phyloP scores from a whole-genome alignment of 2,888 invertebrate species.

The Thysanoteuthis rhombus region DNA sequence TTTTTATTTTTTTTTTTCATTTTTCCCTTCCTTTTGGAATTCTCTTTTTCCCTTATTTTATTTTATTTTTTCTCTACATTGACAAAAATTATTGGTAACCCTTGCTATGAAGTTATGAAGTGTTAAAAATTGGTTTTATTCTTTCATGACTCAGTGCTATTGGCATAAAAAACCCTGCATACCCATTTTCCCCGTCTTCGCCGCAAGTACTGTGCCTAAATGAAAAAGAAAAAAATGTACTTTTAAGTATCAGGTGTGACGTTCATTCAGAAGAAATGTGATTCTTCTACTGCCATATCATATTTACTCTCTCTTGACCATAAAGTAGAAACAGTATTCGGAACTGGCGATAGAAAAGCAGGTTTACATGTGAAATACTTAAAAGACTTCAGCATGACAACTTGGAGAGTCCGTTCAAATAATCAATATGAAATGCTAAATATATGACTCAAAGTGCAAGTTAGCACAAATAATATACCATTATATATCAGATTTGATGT shows the following conservation, averaged over 20 bases:
- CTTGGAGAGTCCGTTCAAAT: background rate
- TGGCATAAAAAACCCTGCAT: constrained; percentile 30
- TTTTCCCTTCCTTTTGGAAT: background rate
- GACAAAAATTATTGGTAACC: background rate
- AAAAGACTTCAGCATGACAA: background rate
- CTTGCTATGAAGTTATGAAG: constrained; percentile 30
- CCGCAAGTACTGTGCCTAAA: constrained; percentile 29
- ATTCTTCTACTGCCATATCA: background rate
- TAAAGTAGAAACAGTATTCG: background rate
- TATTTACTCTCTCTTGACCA: background rate
- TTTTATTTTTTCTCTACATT: background rate
- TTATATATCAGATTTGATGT: background rate
- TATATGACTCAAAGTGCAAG: background rate
- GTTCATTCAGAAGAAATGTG: constrained; percentile 12
- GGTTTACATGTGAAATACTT: background rate
- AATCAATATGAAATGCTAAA: background rate
- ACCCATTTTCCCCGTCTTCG: constrained; percentile 30
- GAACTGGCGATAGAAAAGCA: background rate
- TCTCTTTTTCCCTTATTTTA: background rate
- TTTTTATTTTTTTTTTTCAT: background rate
- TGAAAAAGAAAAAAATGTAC: constrained; percentile 21
- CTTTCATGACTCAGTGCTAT: constrained; percentile 30
- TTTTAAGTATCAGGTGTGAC: background rate
- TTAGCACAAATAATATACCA: background rate
- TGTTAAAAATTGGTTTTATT: constrained; percentile 25